Evolutionary conservation across 2,113 vertebrate species (phyloP), one percentile per base, ranked within the genome.

Genomic region (Meles meles): DNA sequence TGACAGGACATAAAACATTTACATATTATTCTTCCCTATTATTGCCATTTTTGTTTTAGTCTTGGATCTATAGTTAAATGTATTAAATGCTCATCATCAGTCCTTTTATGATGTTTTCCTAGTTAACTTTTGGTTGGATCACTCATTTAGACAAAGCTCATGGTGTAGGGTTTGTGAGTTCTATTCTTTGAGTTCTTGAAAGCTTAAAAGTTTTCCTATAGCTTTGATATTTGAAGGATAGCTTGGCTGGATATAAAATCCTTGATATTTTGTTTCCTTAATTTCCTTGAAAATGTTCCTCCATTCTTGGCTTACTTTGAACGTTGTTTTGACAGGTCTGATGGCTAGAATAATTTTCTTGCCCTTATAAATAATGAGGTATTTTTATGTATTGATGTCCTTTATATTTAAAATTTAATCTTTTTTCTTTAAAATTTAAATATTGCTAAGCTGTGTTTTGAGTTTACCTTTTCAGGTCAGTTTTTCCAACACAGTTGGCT

Each of bases 301-400:
- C 12, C 8, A 69, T 42, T 89, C 27, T 89, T 89, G 17, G 42
- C 85, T 90, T 93, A 10, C 85, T 84, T 93, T 77, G 80, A 77
- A 59, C 63, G 14, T 49, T 72, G 23, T n/a, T 59, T 93, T 71
- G 27, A 79, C 52, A 85, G 61, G 15, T 77, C 39, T 89, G 39
- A 84, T 69, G 34, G 34, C 39, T 69, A 77, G 79, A n/a, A 77
- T 85, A 90, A 42, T 93, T 85, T 93, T 90, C 31, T 93, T 93
- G 37, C 67, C 55, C 9, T 93, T 96, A 31, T 27, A 88, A 88
- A 34, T 82, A 82, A 74, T 57, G 49, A 77, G 77, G 7, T 39
- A 65, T 80, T 89, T 93, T 77, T 59, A 52, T 77, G 25, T 82
- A 59, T 88, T 88, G 47, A 76, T 69, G 15, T 39, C 44, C n/a